Conservation (phyloP, 2,113 vertebrate species). For the Nesoenas mayeri region DNA sequence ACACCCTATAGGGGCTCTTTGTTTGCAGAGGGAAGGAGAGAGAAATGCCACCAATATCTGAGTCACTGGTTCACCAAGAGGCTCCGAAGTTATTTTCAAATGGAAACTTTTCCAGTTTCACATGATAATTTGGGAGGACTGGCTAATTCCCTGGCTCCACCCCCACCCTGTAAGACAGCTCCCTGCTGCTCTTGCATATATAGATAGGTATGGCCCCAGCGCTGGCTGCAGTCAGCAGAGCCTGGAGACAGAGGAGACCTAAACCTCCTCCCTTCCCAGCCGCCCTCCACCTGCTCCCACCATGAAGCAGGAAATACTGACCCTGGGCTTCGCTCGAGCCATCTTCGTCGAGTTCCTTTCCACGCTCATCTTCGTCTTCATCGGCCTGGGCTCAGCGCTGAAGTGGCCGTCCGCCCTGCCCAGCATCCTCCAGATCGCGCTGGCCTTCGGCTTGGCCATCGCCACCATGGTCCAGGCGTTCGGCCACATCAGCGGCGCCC, state of each 20-base stretch:
- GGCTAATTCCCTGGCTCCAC: conserved; percentile 53
- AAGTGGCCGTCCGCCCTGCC: conserved; percentile 77
- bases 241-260: not conserved
- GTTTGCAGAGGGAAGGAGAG: conserved; percentile 43
- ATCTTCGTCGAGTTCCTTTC: conserved; percentile 79
- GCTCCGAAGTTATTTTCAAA: conserved; percentile 23
- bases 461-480: conserved; percentile 77
- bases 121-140: conserved; percentile 51
- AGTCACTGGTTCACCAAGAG: conserved; percentile 52
- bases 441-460: conserved; percentile 82
- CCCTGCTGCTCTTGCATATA: conserved; percentile 67
- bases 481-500: conserved; percentile 79
- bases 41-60: conserved; percentile 45
- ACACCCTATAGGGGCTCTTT: conserved; percentile 53
- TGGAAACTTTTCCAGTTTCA: conserved; percentile 70
- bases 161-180: conserved; percentile 53
- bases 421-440: conserved; percentile 76
- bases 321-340: conserved; percentile 75
- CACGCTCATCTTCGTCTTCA: conserved; percentile 83
- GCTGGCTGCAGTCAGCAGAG: not conserved
- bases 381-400: conserved; percentile 79
- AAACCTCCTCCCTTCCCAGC: not conserved
- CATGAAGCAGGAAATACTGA: conserved; percentile 80
- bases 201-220: conserved; percentile 61
- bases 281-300: conserved; percentile 18